Percentiles rank a stretch among this genome's conserved stretches.
Evolutionary conservation across 2,797 vertebrate genomes (phyloP).

Genomic region (Choloepus didactylus): DNA sequence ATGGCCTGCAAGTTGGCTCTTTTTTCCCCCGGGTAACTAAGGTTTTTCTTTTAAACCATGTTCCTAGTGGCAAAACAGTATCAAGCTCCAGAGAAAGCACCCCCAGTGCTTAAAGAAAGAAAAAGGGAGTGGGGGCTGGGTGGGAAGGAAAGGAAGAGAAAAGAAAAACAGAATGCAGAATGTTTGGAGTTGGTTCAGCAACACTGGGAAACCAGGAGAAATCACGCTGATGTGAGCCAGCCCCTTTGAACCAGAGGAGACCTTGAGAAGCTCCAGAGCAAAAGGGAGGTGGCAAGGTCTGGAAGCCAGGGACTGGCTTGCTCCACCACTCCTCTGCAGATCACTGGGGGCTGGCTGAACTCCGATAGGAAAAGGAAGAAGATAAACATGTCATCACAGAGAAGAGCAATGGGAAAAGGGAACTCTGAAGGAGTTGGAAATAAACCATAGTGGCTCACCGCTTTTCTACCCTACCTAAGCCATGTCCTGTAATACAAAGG

Average conservation of each 20-base stretch:
- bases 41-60: conserved; percentile 46
- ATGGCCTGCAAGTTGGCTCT: not conserved
- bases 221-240: not conserved
- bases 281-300: not conserved
- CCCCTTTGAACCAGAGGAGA: not conserved
- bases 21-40: not conserved
- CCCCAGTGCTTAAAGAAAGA: not conserved
- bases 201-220: not conserved
- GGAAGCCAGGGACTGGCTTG: not conserved
- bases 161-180: not conserved
- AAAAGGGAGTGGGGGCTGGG: not conserved
- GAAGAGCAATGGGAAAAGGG: not conserved
- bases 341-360: not conserved
- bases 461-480: not conserved
- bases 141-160: not conserved
- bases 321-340: not conserved
- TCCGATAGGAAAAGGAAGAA: not conserved
- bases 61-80: conserved; percentile 13
- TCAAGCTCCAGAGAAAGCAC: not conserved
- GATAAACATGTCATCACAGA: not conserved
- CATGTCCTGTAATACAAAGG: conserved; percentile 12
- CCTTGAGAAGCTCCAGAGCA: not conserved
- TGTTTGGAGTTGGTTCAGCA: not conserved
- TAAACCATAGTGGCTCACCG: not conserved
- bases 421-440: not conserved